These are phyloP conservation scores for Terrapene triunguis DNA, from an alignment of 2,113 vertebrate species.

Conservation along the genomic window DNA sequence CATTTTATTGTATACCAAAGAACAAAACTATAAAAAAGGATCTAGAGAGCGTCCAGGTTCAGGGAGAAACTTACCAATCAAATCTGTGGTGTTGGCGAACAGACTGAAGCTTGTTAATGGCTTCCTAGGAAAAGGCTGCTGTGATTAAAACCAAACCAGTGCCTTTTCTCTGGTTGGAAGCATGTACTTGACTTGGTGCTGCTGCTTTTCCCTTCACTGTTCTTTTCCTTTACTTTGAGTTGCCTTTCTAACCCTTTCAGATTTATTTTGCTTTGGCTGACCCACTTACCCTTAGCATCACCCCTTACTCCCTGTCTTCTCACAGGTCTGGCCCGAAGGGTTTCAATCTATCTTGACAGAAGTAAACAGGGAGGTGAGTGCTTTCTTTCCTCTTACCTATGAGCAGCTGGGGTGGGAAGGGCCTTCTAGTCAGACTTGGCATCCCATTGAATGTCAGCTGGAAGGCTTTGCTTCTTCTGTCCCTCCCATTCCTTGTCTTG, in stretches of 20 bases:
- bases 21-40: background rate
- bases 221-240: conserved; percentile 3
- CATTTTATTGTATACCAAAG: background rate
- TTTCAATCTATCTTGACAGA: conserved; percentile 93
- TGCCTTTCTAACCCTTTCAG: conserved; percentile 13
- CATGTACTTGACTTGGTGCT: conserved; percentile 43
- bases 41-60: background rate
- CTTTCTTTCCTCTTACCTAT: conserved; percentile 51
- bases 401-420: conserved; percentile 29
- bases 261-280: conserved; percentile 59
- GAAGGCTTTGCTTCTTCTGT: conserved; percentile 1
- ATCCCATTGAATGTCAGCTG: background rate
- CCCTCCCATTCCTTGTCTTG: background rate
- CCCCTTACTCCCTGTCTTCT: conserved; percentile 74
- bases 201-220: conserved; percentile 26
- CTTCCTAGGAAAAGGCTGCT: background rate
- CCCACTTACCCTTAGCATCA: conserved; percentile 37
- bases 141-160: background rate
- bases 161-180: conserved; percentile 29
- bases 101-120: background rate
- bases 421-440: background rate
- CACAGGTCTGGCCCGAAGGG: conserved; percentile 91
- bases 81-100: conserved; percentile 1
- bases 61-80: background rate
- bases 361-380: conserved; percentile 95